Base-by-base conservation (phyloP, 2,113 vertebrate species). In the Zapus hudsonius region DNA sequence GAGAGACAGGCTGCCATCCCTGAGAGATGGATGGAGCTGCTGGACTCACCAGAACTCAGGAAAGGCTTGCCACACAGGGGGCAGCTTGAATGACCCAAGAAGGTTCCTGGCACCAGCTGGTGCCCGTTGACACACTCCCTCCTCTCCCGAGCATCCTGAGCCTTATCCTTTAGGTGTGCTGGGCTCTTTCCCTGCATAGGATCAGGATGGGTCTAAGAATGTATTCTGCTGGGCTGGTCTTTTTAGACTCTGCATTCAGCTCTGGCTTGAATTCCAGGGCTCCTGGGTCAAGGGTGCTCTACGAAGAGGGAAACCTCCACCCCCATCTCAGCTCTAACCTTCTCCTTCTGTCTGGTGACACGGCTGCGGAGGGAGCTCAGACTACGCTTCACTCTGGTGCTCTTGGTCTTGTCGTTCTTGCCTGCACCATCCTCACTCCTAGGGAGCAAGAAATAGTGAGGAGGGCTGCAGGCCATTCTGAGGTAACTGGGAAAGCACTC, bases 301-400 rank as follows among this genome's bases (percentile, higher is more conserved):
- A 19, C 4, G 31, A 23, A 23, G 61, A 29, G 36, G 7, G 72
- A 13, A 33, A 1, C 8, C 74, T 6, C 1, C 0, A 3, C 2
- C 27, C 33, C 40, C 2, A 5, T 13, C 22, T 63, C 23, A 2
- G 59, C 64, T 44, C 97, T 96, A 92, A 99, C 99, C 99, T 99
- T 99, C 70, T 99, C 99, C 97, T 99, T 99, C 95, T 99, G 99
- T 31, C 99, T 99, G 0, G 99, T 98, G 97, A 99, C 96, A 29
- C 99, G 97, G 98, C 96, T 99, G 96, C 98, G 98, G 89, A 99
- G 97, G 15, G 98, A 99, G 93, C 99, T 99, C 84, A 99, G 98
- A 0, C 98, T 99, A 22, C 99, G 97, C 96, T 99, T 99, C 97
- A 99, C 99, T 80, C 98, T 98, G 0, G 98, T 98, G n/a, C 99